phyloP scores from a whole-genome alignment of 1,140 invertebrate genomes.

The Scaptomyza montana region DNA sequence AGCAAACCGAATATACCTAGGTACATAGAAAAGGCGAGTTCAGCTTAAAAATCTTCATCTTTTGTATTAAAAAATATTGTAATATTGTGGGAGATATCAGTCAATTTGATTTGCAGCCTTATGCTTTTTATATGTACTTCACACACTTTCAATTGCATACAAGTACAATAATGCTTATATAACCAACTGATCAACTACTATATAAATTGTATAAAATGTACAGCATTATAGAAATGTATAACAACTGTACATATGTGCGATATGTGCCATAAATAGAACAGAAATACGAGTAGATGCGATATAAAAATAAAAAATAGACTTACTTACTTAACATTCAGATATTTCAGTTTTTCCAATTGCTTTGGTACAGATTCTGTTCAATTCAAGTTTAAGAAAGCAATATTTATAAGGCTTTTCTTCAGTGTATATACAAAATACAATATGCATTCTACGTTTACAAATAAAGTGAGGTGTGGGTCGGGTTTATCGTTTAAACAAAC shows the following conservation, averaged over 20 bases:
- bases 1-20: slow-evolving; percentile 18
- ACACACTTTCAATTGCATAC: slow-evolving; percentile 21
- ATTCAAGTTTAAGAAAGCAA: background rate
- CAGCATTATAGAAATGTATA: slow-evolving; percentile 59
- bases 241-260: slow-evolving; percentile 76
- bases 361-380: background rate
- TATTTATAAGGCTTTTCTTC: background rate
- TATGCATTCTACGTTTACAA: background rate
- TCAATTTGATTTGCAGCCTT: slow-evolving; percentile 72
- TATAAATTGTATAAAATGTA: slow-evolving; percentile 71
- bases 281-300: background rate
- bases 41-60: slow-evolving; percentile 1
- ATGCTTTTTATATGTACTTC: slow-evolving; percentile 23
- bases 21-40: background rate
- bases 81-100: slow-evolving; percentile 20
- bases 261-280: slow-evolving; percentile 71
- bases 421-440: background rate
- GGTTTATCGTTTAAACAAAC: slow-evolving; percentile 14
- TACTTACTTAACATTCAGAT: background rate
- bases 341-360: slow-evolving; percentile 9
- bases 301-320: too few species aligned
- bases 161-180: slow-evolving; percentile 31
- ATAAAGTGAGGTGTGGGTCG: background rate
- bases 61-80: slow-evolving; percentile 1
- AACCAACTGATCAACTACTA: slow-evolving; percentile 26